Percentiles rank a stretch among this genome's conserved stretches.
Evolutionary conservation across 2,797 vertebrate species (phyloP).

Genomic region (Cetoscarus ocellatus): DNA sequence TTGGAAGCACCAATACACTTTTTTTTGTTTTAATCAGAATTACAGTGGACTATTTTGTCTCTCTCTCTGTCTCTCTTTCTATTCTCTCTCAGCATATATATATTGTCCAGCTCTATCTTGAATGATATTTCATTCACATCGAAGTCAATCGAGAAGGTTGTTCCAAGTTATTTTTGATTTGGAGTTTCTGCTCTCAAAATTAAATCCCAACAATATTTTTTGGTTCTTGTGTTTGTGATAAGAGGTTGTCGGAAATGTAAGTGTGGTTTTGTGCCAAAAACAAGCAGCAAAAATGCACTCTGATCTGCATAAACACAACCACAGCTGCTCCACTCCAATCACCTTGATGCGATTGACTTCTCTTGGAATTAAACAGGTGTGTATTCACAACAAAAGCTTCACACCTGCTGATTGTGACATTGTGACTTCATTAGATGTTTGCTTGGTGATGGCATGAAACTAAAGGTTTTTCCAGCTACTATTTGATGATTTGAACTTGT

Average conservation of each 20-base stretch:
- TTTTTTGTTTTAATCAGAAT: too few species aligned
- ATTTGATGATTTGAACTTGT: neutral
- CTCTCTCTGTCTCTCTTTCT: too few species aligned
- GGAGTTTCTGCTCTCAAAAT: constrained; percentile 5
- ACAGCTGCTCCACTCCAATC: constrained; percentile 42
- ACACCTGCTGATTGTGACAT: constrained; percentile 8
- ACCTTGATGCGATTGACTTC: neutral
- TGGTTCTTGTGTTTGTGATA: constrained; percentile 35
- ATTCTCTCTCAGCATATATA: too few species aligned
- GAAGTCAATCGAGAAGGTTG: neutral
- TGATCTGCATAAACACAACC: constrained; percentile 39
- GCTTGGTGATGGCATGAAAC: neutral
- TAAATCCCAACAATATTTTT: constrained; percentile 18
- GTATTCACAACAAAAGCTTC: constrained; percentile 30
- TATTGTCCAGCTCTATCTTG: neutral
- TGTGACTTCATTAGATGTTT: constrained; percentile 1
- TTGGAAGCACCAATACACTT: too few species aligned
- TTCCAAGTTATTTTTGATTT: constrained; percentile 7
- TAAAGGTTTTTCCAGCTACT: neutral
- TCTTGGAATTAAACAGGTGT: constrained; percentile 11
- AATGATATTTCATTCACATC: neutral
- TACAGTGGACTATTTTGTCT: too few species aligned
- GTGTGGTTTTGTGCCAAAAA: too few species aligned
- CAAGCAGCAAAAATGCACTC: constrained; percentile 13
- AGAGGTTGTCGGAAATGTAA: constrained; percentile 24